Evolutionary conservation across 2,113 vertebrate genomes (phyloP), one percentile per base, ranked within the genome.

Genomic region (Microtus montanus): DNA sequence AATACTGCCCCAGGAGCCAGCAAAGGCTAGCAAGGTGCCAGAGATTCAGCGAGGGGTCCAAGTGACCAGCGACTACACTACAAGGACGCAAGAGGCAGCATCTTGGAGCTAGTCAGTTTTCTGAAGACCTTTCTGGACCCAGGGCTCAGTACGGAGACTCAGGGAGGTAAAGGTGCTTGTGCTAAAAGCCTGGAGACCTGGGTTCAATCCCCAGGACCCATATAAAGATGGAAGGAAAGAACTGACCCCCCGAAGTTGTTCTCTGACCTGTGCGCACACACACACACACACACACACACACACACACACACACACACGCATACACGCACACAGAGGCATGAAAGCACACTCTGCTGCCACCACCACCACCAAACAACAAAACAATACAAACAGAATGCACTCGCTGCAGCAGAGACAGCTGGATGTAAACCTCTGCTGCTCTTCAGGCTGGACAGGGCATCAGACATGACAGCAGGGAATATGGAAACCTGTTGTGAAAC

Each of bases 1-100:
- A 44, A 41, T 26, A 12, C 17, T 74, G 61, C n/a, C 19, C 49
- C 4, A 2, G 68, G 33, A 17, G 6, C 22, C 26, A 15, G 90
- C 30, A 49, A n/a, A 84, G 77, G 15, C 26, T 68, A 71, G 47
- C 9, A 24, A 28, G 17, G 24, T 0, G 35, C 74, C 26, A 33
- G 35, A 49, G 58, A 68, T 26, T 1, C 3, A 30, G n/a, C 8
- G 2, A 66, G 9, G 68, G 61, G 61, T 17, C 17, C 1, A 0
- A 41, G 49, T 9, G 78, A 79, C 28, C 74, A 66, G 28, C 22
- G 17, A 12, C n/a, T 5, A 71, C 44, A 11, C 47, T 4, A 1
- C 2, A 1, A 20, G 44, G 41, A 47, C 38, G 47, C n/a, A 2
- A 8, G 58, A 20, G 77, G n/a, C 54, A 71, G 83, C 12, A 20